Conservation (phyloP, 2,113 vertebrate species). For the Pelmatolapia mariae region DNA sequence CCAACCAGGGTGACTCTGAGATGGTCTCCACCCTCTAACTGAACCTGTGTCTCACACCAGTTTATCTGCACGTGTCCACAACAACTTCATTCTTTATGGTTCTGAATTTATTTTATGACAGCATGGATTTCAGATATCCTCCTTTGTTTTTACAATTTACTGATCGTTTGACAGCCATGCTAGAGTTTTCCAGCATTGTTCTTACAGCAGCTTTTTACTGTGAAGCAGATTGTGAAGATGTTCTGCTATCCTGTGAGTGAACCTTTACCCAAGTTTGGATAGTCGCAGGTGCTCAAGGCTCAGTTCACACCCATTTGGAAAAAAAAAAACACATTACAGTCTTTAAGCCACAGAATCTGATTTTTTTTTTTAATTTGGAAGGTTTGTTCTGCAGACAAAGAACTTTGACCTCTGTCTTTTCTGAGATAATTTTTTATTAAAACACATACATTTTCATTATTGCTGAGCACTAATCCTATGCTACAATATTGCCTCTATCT, state of each 20-base stretch:
- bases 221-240: background rate
- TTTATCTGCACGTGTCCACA: background rate
- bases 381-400: background rate
- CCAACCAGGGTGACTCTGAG: background rate
- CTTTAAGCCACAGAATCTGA: background rate
- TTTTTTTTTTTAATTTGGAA: background rate
- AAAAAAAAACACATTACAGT: background rate
- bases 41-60: background rate
- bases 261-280: background rate
- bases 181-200: background rate
- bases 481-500: slow-evolving; percentile 12
- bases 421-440: background rate
- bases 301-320: background rate
- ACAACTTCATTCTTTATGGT: background rate
- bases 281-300: background rate
- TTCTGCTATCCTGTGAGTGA: background rate
- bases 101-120: background rate
- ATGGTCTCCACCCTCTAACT: background rate
- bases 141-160: background rate
- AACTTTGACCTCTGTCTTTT: background rate
- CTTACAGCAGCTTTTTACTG: background rate
- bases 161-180: background rate
- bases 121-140: background rate
- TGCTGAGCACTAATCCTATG: background rate
- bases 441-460: slow-evolving; percentile 33